Evolutionary conservation across 2,797 vertebrate species (phyloP).

Genomic region (Zalophus californianus): DNA sequence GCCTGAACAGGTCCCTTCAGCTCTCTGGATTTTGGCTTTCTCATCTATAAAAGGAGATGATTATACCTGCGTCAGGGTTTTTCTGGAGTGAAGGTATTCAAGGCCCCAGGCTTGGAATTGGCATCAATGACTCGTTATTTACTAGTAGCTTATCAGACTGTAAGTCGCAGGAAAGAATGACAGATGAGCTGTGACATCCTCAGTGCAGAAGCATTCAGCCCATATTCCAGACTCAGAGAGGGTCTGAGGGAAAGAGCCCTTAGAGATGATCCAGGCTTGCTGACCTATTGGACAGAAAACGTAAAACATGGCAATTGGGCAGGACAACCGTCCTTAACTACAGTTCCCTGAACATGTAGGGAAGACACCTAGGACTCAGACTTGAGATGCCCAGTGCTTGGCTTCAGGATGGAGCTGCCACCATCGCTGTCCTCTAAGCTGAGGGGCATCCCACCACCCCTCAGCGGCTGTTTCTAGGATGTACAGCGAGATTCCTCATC

Average conservation of each 20-base stretch:
- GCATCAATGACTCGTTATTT: background rate
- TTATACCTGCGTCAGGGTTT: background rate
- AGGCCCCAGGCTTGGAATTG: background rate
- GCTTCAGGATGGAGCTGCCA: background rate
- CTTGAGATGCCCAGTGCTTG: background rate
- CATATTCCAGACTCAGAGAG: background rate
- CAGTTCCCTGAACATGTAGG: background rate
- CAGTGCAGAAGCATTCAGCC: background rate
- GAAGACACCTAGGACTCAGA: background rate
- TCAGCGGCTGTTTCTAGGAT: background rate
- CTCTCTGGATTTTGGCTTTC: background rate
- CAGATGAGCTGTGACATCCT: background rate
- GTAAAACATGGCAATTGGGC: fast-evolving
- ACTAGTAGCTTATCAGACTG: background rate
- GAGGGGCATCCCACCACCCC: background rate
- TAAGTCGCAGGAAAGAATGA: background rate
- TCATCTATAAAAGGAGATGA: background rate
- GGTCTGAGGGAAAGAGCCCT: background rate
- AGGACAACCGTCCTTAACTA: background rate
- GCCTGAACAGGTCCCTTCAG: background rate
- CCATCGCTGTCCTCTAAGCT: background rate
- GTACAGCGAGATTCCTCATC: fast-evolving
- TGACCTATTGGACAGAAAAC: background rate
- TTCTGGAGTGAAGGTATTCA: background rate
- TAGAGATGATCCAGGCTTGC: background rate